These are phyloP conservation scores for Monoplex corrugatus DNA, from an alignment of 2,888 invertebrate species.

Conservation along the genomic window DNA sequence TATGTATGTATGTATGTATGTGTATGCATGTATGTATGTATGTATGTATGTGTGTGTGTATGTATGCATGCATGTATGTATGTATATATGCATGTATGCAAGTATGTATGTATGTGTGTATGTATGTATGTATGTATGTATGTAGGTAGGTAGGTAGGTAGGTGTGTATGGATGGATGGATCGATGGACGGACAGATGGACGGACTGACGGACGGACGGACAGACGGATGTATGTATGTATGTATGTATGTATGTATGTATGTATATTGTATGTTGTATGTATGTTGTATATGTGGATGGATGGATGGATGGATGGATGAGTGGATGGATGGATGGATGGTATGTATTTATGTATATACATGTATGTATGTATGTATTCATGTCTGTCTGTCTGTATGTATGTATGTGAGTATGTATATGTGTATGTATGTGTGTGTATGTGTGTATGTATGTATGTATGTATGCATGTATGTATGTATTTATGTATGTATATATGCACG, in stretches of 20 bases:
- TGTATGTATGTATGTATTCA: background rate
- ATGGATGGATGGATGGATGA: background rate
- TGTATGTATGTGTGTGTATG: too few species aligned
- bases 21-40: too few species aligned
- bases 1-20: background rate
- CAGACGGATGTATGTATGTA: conserved; percentile 2
- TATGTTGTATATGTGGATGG: background rate
- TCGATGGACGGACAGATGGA: too few species aligned
- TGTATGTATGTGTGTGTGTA: background rate
- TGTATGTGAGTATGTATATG: background rate
- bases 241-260: background rate
- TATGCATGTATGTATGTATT: background rate
- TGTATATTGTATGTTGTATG: background rate
- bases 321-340: background rate
- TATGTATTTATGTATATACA: too few species aligned
- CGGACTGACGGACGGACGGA: too few species aligned
- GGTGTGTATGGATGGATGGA: background rate
- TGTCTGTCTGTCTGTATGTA: background rate
- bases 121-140: background rate
- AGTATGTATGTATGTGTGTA: too few species aligned
- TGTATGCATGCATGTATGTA: background rate
- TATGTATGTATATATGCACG: too few species aligned
- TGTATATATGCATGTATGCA: too few species aligned
- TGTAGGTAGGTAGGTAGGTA: background rate
- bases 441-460: background rate